phyloP scores from a whole-genome alignment of 2,797 vertebrate species.

The Oreortyx pictus region DNA sequence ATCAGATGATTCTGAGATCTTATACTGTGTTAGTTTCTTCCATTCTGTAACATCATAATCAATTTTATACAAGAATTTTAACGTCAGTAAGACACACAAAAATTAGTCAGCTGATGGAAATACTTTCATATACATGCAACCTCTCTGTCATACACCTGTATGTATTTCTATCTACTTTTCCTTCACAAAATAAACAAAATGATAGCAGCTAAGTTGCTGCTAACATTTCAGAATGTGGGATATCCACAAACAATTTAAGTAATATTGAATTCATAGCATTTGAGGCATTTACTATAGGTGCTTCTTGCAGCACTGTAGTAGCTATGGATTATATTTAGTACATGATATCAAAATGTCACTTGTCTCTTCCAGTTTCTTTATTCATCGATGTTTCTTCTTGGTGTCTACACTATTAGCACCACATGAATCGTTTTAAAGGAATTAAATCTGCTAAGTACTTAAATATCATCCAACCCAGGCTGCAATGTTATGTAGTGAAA shows the following conservation, averaged over 20 bases:
- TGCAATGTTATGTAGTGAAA: neutral
- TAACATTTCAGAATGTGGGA: neutral
- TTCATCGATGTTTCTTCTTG: neutral
- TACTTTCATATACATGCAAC: neutral
- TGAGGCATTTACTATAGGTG: neutral
- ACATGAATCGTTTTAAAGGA: neutral
- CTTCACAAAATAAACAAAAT: neutral
- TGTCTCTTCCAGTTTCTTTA: constrained; percentile 13
- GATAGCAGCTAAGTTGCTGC: neutral
- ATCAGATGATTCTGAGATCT: neutral
- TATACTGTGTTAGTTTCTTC: neutral
- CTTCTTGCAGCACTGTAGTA: neutral
- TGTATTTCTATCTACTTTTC: neutral
- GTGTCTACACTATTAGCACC: neutral
- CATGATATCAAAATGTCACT: neutral
- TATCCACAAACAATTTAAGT: neutral
- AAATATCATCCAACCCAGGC: neutral
- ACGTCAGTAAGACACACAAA: neutral
- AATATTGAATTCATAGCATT: neutral
- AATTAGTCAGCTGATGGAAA: neutral
- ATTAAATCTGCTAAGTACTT: constrained; percentile 4
- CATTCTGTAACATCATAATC: neutral
- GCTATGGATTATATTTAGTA: neutral
- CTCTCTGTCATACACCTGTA: neutral
- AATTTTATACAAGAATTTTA: neutral